Base-by-base conservation (phyloP, 2,888 invertebrate genomes). In the Volucella zonaria region DNA sequence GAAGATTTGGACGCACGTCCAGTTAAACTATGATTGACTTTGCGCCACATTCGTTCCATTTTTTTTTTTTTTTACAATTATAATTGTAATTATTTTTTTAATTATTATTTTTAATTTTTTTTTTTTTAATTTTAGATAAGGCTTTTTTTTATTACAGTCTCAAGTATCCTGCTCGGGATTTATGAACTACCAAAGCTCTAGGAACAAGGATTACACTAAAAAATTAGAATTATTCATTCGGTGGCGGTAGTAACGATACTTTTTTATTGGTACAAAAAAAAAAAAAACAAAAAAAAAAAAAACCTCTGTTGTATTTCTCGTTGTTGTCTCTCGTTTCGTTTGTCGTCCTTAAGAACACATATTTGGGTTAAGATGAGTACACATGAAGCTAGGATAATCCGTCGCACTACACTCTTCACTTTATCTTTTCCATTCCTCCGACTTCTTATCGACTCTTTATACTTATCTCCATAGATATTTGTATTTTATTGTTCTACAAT, bases 11-110 rank as follows among this genome's bases (percentile, higher is more conserved):
- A 87, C 15, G 90, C 89, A 78, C 90, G 90, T 45, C 89, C 89
- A 14, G 89, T 88, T 83, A 92, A 89, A 79, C 92, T 92, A 87
- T 92, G 92, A 89, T 92, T 92, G 66, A 92, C 91, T 89, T 91
- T 92, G 77, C 92, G 91, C 92, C 92, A 92, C 91, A 92, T 91
- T 86, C 92, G 91, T 87, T 92, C 92, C 92, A 92, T 92, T 52
- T 64, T 67, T 18, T 31, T 8, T 14, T 49, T 11, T 8, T 6
- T 4, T 18, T 92, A 1, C 4, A 31, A 31, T 31, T 31, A 31
- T 66, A 23, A 47, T 14, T 40, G 49, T 18, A 4, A 18, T n/a
- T 71, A 12, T 61, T 68, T 45, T 38, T 14, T 56, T 59, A 14
- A n/a, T n/a, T n/a, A n/a, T n/a, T n/a, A n/a, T n/a, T 18, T 18